These are phyloP conservation scores for Carlito syrichta DNA, from an alignment of 2,113 vertebrate genomes.

Conservation along the genomic window DNA sequence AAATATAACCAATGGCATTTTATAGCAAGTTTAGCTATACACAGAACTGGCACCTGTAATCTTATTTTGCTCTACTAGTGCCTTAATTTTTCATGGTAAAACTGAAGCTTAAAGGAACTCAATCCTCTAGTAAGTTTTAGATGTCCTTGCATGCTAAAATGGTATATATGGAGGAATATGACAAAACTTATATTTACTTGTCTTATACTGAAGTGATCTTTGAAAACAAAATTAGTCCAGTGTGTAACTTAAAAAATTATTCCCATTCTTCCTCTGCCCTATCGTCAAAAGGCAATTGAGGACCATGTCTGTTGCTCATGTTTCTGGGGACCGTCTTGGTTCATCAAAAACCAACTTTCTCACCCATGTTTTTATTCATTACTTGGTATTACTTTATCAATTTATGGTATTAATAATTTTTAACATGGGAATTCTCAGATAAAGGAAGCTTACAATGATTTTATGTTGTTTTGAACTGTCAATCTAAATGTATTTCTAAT, in stretches of 20 bases:
- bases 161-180: background rate
- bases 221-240: background rate
- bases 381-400: too few relatives aligned
- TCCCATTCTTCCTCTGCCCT: background rate
- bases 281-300: background rate
- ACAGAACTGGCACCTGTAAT: background rate
- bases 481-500: background rate
- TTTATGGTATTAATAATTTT: background rate
- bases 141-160: background rate
- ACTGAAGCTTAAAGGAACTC: background rate
- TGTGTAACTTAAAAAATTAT: background rate
- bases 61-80: background rate
- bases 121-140: background rate
- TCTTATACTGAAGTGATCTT: background rate
- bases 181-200: background rate
- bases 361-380: background rate
- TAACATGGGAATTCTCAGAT: background rate
- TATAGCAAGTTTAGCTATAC: background rate
- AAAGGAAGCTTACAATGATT: background rate
- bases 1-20: background rate
- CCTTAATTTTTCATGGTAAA: background rate
- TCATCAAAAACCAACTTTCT: background rate
- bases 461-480: background rate
- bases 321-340: background rate
- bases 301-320: too few relatives aligned